A percentile compares a stretch with the other conserved stretches of the same genome.
Evolutionary conservation across 2,797 vertebrate species (phyloP).

Genomic region (Xyrichtys novacula): DNA sequence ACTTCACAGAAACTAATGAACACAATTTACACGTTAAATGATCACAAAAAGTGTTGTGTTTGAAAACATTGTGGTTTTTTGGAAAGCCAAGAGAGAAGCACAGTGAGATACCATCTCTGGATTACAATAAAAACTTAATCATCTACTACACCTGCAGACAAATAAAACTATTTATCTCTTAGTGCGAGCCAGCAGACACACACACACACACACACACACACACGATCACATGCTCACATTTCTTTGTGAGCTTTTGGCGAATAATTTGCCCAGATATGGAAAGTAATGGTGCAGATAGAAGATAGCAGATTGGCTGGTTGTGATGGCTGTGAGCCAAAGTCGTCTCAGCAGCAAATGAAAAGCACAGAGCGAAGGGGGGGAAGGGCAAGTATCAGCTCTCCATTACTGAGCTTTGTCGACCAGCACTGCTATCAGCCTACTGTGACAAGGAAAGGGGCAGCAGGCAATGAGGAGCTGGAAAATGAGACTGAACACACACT

Average conservation of each 20-base stretch:
- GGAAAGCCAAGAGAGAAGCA: slow-evolving; percentile 15
- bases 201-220: background rate
- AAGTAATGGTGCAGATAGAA: slow-evolving; percentile 70
- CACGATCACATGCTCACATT: slow-evolving; percentile 25
- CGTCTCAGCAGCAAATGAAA: slow-evolving; percentile 77
- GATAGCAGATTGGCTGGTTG: slow-evolving; percentile 68
- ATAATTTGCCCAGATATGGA: slow-evolving; percentile 73
- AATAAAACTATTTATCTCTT: slow-evolving; percentile 24
- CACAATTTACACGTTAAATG: slow-evolving; percentile 16
- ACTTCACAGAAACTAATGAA: slow-evolving; percentile 25
- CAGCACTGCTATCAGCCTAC: slow-evolving; percentile 64
- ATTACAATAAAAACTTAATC: slow-evolving; percentile 45
- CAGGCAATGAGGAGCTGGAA: slow-evolving; percentile 57
- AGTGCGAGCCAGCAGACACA: background rate
- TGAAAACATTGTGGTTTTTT: slow-evolving; percentile 11
- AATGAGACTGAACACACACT: slow-evolving; percentile 53
- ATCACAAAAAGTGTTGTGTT: background rate
- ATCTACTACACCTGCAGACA: slow-evolving; percentile 36
- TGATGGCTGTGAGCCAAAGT: slow-evolving; percentile 74
- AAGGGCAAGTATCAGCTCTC: slow-evolving; percentile 63
- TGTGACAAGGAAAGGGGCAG: slow-evolving; percentile 72
- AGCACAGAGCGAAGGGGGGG: slow-evolving; percentile 44
- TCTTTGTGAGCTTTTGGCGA: slow-evolving; percentile 58
- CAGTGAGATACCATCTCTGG: slow-evolving; percentile 12
- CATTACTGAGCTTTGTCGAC: slow-evolving; percentile 73